Base-by-base conservation (phyloP, 2,888 invertebrate genomes). In the Neoaliturus tenellus region DNA sequence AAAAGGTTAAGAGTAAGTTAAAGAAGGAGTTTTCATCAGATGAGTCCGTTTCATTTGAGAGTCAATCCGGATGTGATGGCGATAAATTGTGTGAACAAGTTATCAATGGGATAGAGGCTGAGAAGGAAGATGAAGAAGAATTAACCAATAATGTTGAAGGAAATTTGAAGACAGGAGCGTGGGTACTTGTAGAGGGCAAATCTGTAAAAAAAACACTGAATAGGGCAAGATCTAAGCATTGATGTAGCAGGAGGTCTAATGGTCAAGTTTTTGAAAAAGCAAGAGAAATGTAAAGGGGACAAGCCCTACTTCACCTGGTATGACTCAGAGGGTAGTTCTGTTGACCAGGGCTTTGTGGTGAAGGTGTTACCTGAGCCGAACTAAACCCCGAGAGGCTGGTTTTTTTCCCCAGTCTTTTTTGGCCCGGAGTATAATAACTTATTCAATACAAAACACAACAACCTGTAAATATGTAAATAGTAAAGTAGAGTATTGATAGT, bases 381-480 rank as follows among this genome's bases (percentile, higher is more conserved):
- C 39, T 71, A 39, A 20, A 71, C 71, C 1, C 71, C 23, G 5
- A 71, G 71, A 39, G 39, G 71, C n/a, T 71, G 71, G 71, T 20
- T 71, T 20, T 1, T 71, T 1, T 71, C 39, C 39, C 71, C 71
- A 39, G 39, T 71, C 8, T 71, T 14, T 25, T 71, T 71, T n/a
- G 71, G 71, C 23, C 5, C 35, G 1, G 71, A 71, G 1, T 39
- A 35, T 39, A 35, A 20, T 39, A n/a, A n/a, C n/a, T n/a, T n/a
- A n/a, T 71, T 4, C 71, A 71, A 23, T 71, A 39, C 35, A 20
- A 39, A 1, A 2, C 1, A 23, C 25, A 39, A 20, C 2, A 2
- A 71, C 4, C n/a, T 71, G 71, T 71, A 71, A 71, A 71, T 71
- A 71, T 67, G 67, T 67, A 10, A 62, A 67, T 33, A 67, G 6